A percentile compares a stretch with the other conserved stretches of the same genome.
Conservation (phyloP, 2,888 invertebrate species). For the Cremastinae sp. region DNA sequence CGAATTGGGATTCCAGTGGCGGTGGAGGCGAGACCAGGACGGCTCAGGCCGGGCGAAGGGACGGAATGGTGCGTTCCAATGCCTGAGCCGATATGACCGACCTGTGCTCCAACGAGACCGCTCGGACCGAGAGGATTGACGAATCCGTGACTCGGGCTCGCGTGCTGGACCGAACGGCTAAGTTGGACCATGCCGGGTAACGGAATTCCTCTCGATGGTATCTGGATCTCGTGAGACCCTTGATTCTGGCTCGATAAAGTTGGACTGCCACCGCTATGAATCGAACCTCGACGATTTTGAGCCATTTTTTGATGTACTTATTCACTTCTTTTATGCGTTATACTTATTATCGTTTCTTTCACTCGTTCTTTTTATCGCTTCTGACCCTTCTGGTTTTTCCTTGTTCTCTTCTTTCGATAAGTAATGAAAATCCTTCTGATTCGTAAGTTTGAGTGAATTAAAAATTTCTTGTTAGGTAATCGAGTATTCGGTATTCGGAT, state of each 20-base stretch:
- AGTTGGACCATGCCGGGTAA: constrained; percentile 76
- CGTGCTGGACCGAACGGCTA: constrained; percentile 69
- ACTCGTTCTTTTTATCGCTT: too few species aligned
- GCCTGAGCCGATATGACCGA: constrained; percentile 31
- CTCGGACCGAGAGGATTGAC: constrained; percentile 77
- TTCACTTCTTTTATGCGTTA: too few species aligned
- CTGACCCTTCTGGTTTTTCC: too few species aligned
- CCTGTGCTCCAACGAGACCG: constrained; percentile 61
- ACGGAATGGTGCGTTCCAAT: constrained; percentile 69
- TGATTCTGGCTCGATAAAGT: too few species aligned
- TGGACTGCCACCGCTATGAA: constrained; percentile 68
- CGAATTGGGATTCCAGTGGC: constrained; percentile 52
- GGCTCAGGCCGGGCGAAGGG: constrained; percentile 57
- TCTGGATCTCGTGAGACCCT: constrained; percentile 72
- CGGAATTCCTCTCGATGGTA: constrained; percentile 76
- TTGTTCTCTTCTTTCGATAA: too few species aligned
- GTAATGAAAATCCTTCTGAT: too few species aligned
- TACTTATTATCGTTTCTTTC: too few species aligned
- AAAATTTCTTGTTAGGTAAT: too few species aligned
- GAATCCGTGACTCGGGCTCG: constrained; percentile 75
- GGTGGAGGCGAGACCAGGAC: constrained; percentile 43
- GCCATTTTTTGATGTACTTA: constrained; percentile 63
- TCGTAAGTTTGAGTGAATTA: too few species aligned
- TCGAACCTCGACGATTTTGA: constrained; percentile 70
- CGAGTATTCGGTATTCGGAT: too few species aligned